Evolutionary conservation across 2,888 invertebrate genomes (phyloP).

Genomic region (Tenthredo amoena): DNA sequence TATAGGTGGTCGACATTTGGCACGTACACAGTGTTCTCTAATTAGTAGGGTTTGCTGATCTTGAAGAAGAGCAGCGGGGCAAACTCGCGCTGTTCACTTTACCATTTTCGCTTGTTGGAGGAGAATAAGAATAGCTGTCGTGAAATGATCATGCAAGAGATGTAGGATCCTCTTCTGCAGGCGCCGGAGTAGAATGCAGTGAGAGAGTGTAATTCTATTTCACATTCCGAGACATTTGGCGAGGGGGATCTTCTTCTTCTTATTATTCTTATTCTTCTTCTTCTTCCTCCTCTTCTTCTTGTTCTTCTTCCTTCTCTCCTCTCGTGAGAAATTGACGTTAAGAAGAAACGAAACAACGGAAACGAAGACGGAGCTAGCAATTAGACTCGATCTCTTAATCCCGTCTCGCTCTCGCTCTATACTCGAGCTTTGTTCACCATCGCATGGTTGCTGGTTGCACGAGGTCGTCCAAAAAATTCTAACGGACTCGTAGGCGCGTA

Average conservation of each 20-base stretch:
- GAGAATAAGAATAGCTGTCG: conserved; percentile 36
- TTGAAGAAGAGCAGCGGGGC: conserved; percentile 61
- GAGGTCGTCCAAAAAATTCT: conserved; percentile 53
- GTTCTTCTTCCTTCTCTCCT: neutral
- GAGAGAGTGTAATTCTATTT: conserved; percentile 39
- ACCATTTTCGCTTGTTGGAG: conserved; percentile 57
- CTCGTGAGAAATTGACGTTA: conserved; percentile 46
- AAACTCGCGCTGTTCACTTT: conserved; percentile 39
- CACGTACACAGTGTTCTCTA: conserved; percentile 34
- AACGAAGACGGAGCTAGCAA: conserved; percentile 60
- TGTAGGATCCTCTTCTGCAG: neutral
- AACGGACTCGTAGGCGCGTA: conserved; percentile 67
- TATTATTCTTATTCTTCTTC: neutral
- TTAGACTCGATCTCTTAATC: conserved; percentile 58
- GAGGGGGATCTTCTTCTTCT: neutral
- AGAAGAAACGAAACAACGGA: conserved; percentile 25
- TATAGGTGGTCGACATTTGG: conserved; percentile 50
- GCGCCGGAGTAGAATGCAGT: conserved; percentile 20
- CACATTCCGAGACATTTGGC: conserved; percentile 38
- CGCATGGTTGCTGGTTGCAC: neutral
- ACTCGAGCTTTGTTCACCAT: conserved; percentile 42
- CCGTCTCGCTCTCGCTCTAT: conserved; percentile 40
- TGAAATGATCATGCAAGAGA: conserved; percentile 15
- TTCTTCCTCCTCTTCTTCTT: neutral
- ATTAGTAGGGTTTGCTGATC: conserved; percentile 31